Conservation (phyloP, 2,797 vertebrate species). For the Intellagama lesueurii region DNA sequence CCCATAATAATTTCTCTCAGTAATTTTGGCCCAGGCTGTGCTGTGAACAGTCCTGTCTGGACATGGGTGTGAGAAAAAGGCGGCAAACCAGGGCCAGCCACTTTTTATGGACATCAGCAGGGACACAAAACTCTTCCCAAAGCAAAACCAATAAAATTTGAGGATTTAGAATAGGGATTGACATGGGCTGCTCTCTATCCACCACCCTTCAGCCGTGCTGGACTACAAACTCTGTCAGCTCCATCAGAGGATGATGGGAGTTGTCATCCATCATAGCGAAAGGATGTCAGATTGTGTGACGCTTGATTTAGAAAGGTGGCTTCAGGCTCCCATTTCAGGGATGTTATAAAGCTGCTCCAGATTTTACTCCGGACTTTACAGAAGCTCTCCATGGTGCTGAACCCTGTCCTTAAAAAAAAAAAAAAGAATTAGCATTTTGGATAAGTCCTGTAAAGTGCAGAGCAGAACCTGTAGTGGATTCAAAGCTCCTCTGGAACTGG, state of each 20-base stretch:
- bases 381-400: too few species aligned
- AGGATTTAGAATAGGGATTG: neutral
- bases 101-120: conserved; percentile 1
- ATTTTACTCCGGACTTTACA: too few species aligned
- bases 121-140: neutral
- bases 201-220: neutral
- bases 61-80: neutral
- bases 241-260: neutral
- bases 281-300: neutral
- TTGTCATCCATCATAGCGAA: neutral
- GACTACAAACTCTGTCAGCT: neutral
- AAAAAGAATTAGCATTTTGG: too few species aligned
- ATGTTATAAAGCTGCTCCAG: too few species aligned
- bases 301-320: neutral
- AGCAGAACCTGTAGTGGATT: too few species aligned
- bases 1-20: neutral
- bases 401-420: too few species aligned
- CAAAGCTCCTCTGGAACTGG: too few species aligned
- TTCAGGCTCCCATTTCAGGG: too few species aligned
- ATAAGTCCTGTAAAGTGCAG: too few species aligned
- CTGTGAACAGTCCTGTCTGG: neutral
- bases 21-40: neutral
- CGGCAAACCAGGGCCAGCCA: neutral
- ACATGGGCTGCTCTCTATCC: neutral
- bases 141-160: neutral